Base-by-base conservation (phyloP, 2,888 invertebrate genomes). In the Kuschelorhynchus macadamiae region DNA sequence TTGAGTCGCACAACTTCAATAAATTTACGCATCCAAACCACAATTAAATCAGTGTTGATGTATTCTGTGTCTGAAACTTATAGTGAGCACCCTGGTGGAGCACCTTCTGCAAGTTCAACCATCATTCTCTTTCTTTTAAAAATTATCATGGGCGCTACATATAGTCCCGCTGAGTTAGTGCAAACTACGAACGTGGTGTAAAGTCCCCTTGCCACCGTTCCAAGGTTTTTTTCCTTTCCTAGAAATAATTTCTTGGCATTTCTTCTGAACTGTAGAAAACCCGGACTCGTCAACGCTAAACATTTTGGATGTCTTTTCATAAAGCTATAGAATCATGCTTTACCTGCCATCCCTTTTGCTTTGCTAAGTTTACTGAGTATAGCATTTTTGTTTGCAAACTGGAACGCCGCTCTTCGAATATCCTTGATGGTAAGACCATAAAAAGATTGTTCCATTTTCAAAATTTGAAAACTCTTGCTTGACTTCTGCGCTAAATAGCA, bases 41-140 rank as follows among this genome's bases (percentile, higher is more conserved):
- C 21, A 16, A 55, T 53, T 14, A 61, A 39, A 4, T 47, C 61
- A 33, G 30, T 0, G 14, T 47, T 56, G 12, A 57, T 62, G 25
- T 67, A 67, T 5, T 50, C 52, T 2, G 62, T 25, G 18, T 67
- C 57, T 12, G 62, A 63, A 25, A 36, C 17, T 12, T 53, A 9
- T 14, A 32, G 12, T 30, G 41, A 44, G 8, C 21, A 44, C n/a
- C 62, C 62, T 14, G 62, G 25, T 14, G 62, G 62, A 32, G 67
- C 62, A 9, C 56, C 67, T 20, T 49, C 42, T 9, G 30, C 47
- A 21, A 67, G 39, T 21, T 20, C 25, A 1, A 41, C 11, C 55
- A 32, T 56, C 36, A 57, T 59, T 14, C 42, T 52, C 30, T 64
- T 64, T n/a, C 47, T 32, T 16, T 21, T 36, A 25, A 46, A 57